Evolutionary conservation across 2,888 invertebrate species (phyloP), one percentile per base, ranked within the genome.

Genomic region (Lucinisca nassula): DNA sequence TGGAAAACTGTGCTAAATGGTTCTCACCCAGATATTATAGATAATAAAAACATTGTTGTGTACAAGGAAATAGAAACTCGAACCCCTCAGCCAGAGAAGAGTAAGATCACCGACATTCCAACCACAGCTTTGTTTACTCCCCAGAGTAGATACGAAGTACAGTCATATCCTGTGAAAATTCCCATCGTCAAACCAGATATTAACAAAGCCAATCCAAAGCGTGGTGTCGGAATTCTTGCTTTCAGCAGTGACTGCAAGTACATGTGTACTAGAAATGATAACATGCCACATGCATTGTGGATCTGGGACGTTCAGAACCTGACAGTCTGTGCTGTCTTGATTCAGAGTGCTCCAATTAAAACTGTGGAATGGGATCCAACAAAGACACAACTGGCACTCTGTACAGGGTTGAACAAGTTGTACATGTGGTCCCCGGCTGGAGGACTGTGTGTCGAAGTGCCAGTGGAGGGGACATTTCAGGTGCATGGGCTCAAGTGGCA

Each of bases 351-450:
- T 24, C 94, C 96, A 3, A 95, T 96, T 49, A 96, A 95, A 91
- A 94, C 96, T 93, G 93, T 96, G 17, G 90, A 90, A 51, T 96
- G 96, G 96, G 96, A 96, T 89, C 96, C 96, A 0, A 79, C 77
- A 27, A 93, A 94, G 79, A 78, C 95, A 21, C 92, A 96, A 24
- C 93, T 96, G 75, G 96, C 96, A 14, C 87, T 96, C 76, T 95
- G 96, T 87, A 96, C 96, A 30, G 96, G 96, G 14, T 93, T 91
- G 78, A 96, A 95, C 91, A 96, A 96, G 85, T 89, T 96, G n/a
- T 96, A 96, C 93, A 95, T 96, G 95, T 96, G 96, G 96, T 95
- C 96, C 8, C 95, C 96, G 0, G 94, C 95, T 24, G 96, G 96
- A n/a, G 92, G 95, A 85, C 92, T 96, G 70, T 94, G 95, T 85